A percentile compares a stretch with the other conserved stretches of the same genome.
These are phyloP conservation scores for Axinella damicornis DNA, from an alignment of 37 sponge, comb jelly and placozoan genomes.

Conservation along the genomic window DNA sequence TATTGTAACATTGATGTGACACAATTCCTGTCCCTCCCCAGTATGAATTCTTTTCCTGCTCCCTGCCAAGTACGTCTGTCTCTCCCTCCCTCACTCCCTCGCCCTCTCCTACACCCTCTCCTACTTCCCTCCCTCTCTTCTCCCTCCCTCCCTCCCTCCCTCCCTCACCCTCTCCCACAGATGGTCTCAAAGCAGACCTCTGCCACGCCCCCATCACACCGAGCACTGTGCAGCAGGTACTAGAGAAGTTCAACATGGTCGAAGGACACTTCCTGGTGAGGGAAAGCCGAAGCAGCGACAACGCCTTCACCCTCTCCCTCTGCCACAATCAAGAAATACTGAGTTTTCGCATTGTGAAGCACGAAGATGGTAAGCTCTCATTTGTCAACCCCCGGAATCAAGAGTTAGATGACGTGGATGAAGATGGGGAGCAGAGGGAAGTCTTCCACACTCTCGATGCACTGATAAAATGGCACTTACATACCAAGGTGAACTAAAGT, in stretches of 20 bases:
- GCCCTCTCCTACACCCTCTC: too few relatives aligned
- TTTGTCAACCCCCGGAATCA: slow-evolving; percentile 2
- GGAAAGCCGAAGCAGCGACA: slow-evolving; percentile 54
- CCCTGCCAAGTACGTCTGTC: too few relatives aligned
- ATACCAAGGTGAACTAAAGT: neutral
- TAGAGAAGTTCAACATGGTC: neutral
- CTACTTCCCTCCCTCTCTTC: too few relatives aligned
- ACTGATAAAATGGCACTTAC: slow-evolving; percentile 1
- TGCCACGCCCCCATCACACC: slow-evolving; percentile 61
- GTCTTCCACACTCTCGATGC: neutral
- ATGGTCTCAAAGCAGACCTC: slow-evolving; percentile 11
- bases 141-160: too few relatives aligned
- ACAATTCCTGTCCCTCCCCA: too few relatives aligned
- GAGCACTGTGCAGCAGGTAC: neutral
- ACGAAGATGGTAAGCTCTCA: neutral
- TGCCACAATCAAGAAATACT: slow-evolving; percentile 11
- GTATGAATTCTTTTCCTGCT: too few relatives aligned
- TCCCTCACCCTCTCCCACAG: neutral
- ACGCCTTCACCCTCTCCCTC: slow-evolving; percentile 57
- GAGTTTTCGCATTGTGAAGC: slow-evolving; percentile 26
- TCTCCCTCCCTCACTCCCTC: too few relatives aligned
- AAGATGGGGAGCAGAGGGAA: neutral
- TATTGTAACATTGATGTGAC: too few relatives aligned
- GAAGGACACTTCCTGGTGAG: slow-evolving; percentile 60
- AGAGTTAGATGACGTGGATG: neutral